Conservation (phyloP, 2,888 invertebrate genomes). For the Conistra vaccinii region DNA sequence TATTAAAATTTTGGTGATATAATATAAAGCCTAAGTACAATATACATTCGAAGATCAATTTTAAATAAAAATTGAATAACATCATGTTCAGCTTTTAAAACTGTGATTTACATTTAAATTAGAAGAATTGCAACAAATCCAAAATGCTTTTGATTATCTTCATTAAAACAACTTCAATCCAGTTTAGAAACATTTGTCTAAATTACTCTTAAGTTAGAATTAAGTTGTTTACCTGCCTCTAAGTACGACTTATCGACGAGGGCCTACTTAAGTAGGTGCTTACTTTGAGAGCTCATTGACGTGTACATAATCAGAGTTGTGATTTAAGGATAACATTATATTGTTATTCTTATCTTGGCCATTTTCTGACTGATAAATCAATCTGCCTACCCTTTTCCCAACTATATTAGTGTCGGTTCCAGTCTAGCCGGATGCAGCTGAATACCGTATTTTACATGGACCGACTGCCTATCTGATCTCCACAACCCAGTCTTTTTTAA, state of each 20-base stretch:
- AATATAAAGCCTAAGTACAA: neutral
- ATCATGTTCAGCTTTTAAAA: neutral
- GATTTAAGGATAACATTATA: neutral
- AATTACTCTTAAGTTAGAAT: conserved; percentile 30
- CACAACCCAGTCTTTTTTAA: too few relatives aligned
- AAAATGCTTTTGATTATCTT: conserved; percentile 6
- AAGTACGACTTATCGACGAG: conserved; percentile 29
- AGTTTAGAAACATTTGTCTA: conserved; percentile 20
- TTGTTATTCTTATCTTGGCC: neutral
- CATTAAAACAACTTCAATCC: conserved; percentile 2
- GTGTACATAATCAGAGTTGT: conserved; percentile 32
- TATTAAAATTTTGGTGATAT: neutral
- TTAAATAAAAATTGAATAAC: neutral
- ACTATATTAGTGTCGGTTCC: too few relatives aligned
- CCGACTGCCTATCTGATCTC: too few relatives aligned
- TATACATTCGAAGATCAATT: neutral
- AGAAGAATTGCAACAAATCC: neutral
- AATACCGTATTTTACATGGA: too few relatives aligned
- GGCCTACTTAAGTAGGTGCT: conserved; percentile 32
- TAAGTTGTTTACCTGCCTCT: conserved; percentile 43
- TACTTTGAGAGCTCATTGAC: conserved; percentile 26
- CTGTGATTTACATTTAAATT: neutral
- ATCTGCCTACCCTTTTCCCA: too few relatives aligned
- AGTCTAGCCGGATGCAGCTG: too few relatives aligned
- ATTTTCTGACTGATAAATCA: neutral